Base-by-base conservation (phyloP, 2,888 invertebrate genomes). In the Clistopyga incitator region DNA sequence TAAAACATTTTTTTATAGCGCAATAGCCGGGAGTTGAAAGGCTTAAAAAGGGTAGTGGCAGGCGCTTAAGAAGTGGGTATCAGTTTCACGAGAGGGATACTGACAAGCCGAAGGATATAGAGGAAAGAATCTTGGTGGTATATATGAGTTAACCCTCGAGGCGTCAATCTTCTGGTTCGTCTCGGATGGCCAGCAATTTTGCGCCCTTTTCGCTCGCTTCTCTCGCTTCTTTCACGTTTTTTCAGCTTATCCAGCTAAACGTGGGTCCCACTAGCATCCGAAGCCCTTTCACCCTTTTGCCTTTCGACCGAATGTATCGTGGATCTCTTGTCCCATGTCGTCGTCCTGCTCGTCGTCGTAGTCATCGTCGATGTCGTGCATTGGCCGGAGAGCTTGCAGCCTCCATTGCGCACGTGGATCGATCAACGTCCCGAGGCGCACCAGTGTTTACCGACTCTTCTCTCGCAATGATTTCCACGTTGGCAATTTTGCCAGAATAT, bases 401-500 rank as follows among this genome's bases (percentile, higher is more conserved):
- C 77, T 74, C 68, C 77, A 80, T 81, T 74, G 76, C 71, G 67
- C 68, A 71, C 75, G 10, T 6, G 80, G 81, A 84, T 84, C 83
- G 85, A 82, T 85, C 85, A 81, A 81, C 61, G 81, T 80, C 78
- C 71, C 11, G 42, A 42, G 67, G 74, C 64, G n/a, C 61, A 18
- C 10, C 64, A 38, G 34, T 38, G 38, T 64, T 18, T 11, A 42
- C 47, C 52, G 23, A 25, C 52, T 77, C 74, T 38, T 59, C 61
- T 23, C 54, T 59, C 45, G n/a, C 47, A 38, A 54, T 77, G 72
- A 80, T 86, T 77, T 77, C 65, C 67, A 74, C 61, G 65, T 77
- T 84, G 68, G 74, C 79, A 80, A 85, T 84, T 84, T 82, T 79
- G 76, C 82, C 78, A 84, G 82, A 84, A 86, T 86, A 84, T 84